These are phyloP conservation scores for Butorides virescens DNA, from an alignment of 2,113 vertebrate genomes.

Conservation along the genomic window DNA sequence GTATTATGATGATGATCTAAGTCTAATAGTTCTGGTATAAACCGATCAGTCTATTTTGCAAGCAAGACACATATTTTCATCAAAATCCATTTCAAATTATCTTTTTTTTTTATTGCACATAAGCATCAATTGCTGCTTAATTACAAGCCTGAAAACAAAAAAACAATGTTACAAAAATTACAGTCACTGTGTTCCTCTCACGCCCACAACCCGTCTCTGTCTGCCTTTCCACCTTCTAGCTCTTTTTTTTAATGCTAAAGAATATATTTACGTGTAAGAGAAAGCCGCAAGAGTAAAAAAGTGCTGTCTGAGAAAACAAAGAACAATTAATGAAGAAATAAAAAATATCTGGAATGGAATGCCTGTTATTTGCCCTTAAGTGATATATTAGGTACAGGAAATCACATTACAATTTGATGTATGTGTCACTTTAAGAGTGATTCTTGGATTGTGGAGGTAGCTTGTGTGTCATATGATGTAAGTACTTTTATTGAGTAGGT, in stretches of 20 bases:
- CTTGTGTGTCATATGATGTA: conserved; percentile 80
- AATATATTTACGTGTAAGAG: conserved; percentile 26
- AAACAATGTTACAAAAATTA: background rate
- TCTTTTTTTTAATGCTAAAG: background rate
- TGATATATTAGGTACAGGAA: conserved; percentile 81
- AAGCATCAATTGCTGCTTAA: background rate
- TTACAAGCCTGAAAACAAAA: background rate
- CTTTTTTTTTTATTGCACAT: background rate
- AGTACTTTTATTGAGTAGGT: conserved; percentile 84
- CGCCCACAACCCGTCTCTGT: background rate
- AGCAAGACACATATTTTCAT: background rate
- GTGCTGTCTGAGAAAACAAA: conserved; percentile 44
- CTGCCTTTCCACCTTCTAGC: background rate
- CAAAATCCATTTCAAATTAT: background rate
- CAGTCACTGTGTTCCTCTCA: background rate
- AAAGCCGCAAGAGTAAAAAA: background rate
- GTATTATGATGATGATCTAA: background rate
- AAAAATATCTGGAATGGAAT: conserved; percentile 64
- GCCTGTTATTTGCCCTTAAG: conserved; percentile 77
- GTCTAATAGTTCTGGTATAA: background rate
- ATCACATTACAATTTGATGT: conserved; percentile 81
- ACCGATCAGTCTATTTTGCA: background rate
- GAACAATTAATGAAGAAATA: conserved; percentile 67
- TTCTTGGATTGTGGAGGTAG: conserved; percentile 76
- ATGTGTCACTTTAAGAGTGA: conserved; percentile 78